Conservation (phyloP, 2,797 vertebrate genomes). For the Pantherophis vulpinus region DNA sequence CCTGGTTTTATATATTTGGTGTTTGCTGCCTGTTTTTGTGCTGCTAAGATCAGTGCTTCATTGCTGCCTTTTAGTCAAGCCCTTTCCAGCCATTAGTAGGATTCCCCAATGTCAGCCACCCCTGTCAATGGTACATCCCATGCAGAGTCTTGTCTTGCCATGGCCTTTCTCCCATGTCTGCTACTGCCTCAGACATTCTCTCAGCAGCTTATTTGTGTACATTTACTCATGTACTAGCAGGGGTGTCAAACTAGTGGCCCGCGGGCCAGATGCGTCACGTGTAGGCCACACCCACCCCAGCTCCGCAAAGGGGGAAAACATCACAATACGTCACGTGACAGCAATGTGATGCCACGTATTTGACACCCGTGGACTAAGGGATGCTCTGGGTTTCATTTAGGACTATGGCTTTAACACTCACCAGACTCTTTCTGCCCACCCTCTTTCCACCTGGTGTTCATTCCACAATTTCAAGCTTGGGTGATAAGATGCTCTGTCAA, state of each 20-base stretch:
- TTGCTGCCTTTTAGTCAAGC: neutral
- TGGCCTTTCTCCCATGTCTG: neutral
- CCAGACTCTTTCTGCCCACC: neutral
- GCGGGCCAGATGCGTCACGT: fast-evolving
- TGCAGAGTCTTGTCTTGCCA: neutral
- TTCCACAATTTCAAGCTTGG: no score
- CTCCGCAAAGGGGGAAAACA: no score
- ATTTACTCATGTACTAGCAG: neutral
- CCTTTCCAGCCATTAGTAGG: neutral
- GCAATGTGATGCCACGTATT: no score
- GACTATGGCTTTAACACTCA: neutral
- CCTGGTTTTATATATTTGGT: neutral
- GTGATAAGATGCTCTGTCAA: no score
- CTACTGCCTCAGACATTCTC: neutral
- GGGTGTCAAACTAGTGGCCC: no score
- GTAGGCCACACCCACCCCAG: no score
- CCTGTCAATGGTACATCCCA: neutral
- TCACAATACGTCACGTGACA: no score
- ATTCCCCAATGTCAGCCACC: neutral
- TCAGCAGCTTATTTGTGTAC: neutral
- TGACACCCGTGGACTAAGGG: no score
- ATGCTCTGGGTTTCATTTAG: neutral
- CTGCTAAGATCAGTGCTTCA: neutral
- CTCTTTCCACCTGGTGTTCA: neutral
- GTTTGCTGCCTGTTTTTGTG: neutral